Conservation (phyloP, 2,888 invertebrate genomes). For the Crematogaster levior region DNA sequence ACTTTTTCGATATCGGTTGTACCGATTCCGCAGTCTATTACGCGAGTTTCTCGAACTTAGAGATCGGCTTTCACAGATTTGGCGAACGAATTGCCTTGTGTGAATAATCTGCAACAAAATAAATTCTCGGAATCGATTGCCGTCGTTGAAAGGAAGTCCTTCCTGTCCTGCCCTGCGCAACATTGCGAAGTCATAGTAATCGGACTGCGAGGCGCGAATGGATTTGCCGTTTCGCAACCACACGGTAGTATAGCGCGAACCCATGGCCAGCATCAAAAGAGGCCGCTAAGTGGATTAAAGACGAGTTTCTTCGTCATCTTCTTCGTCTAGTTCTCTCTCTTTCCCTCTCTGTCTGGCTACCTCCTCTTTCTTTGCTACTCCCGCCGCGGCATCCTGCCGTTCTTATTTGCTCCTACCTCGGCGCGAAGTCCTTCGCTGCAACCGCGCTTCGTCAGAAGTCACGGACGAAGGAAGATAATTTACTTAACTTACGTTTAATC, state of each 20-base stretch:
- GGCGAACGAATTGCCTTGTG: constrained; percentile 19
- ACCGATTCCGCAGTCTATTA: constrained; percentile 10
- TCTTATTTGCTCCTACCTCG: constrained; percentile 47
- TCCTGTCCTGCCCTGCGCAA: constrained; percentile 50
- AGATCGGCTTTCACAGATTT: constrained; percentile 34
- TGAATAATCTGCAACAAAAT: constrained; percentile 11
- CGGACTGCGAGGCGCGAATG: constrained; percentile 62
- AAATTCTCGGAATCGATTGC: constrained; percentile 35
- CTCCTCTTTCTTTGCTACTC: constrained; percentile 38
- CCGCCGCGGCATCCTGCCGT: constrained; percentile 39
- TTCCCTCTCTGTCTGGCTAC: neutral
- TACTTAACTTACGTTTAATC: constrained; percentile 52
- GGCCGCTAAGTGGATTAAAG: constrained; percentile 73
- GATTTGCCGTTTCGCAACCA: constrained; percentile 68
- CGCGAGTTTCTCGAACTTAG: constrained; percentile 3
- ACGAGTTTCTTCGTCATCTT: constrained; percentile 61
- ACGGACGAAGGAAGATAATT: constrained; percentile 54
- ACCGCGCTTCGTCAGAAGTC: constrained; percentile 54
- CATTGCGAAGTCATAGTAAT: constrained; percentile 46
- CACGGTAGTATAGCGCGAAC: constrained; percentile 47
- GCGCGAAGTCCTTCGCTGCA: constrained; percentile 50
- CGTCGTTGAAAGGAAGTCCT: constrained; percentile 59
- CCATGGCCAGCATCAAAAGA: constrained; percentile 58
- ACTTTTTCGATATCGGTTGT: neutral
- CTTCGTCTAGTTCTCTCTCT: constrained; percentile 28